Evolutionary conservation across 2,113 vertebrate species (phyloP), one percentile per base, ranked within the genome.

Genomic region (Psittacula cyanocephala): DNA sequence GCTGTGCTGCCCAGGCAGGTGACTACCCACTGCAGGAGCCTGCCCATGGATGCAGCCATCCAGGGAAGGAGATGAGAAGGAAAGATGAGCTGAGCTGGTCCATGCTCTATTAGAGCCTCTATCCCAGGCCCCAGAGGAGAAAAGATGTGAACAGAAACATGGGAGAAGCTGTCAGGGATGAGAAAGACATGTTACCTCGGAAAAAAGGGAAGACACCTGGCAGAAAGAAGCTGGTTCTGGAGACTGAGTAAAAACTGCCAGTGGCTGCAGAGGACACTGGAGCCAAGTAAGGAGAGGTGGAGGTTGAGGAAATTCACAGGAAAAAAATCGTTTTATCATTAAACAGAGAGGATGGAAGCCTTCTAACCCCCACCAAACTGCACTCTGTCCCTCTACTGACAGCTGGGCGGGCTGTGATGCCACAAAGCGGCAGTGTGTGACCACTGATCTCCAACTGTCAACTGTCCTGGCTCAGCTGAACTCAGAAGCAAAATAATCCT

Each of bases 21-120:
- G 11, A 28, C 3, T 12, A 19, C 44, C 16, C 9, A 3, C 75
- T 7, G 17, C 22, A 23, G 55, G 70, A 41, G 41, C 15, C 6
- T 2, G 3, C 46, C n/a, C 6, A 7, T 0, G 5, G 31, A 9
- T 20, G 46, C 28, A 46, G 37, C 1, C 1, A 41, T 4, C 28
- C 33, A 28, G 10, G 69, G 59, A 49, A 46, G 47, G 33, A 52
- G 29, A 52, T 0, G 6, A 62, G 39, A 47, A 46, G 46, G 52
- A 33, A 37, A 44, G 35, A 17, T 3, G 25, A 50, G 49, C 43
- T 33, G 17, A 50, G 52, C 50, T 2, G 1, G 18, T 37, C 22
- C 2, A 1, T 25, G 25, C 29, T 20, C 52, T 19, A 16, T 13
- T 46, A 52, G 23, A 52, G n/a, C 3, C 28, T 46, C 28, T 24